Conservation (phyloP, 2,888 invertebrate species). For the Phragmatobia fuliginosa region DNA sequence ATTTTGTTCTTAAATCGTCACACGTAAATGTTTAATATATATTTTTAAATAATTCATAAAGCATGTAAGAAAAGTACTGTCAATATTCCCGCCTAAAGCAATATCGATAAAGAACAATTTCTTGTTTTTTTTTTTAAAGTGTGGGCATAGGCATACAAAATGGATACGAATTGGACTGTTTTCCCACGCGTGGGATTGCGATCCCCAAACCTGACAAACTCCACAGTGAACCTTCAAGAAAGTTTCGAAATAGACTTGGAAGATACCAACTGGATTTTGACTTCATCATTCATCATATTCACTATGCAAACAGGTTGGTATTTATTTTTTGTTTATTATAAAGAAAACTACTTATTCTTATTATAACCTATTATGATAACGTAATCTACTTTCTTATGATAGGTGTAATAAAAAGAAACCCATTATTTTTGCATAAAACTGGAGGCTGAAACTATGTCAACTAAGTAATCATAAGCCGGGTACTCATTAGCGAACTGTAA, state of each 20-base stretch:
- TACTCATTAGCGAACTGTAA: too few relatives aligned
- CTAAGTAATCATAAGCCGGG: too few relatives aligned
- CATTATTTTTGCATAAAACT: too few relatives aligned
- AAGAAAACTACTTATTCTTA: too few relatives aligned
- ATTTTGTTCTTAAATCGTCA: too few relatives aligned
- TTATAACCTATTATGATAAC: too few relatives aligned
- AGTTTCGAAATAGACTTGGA: constrained; percentile 91
- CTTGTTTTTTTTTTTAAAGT: constrained; percentile 15
- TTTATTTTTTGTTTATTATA: not conserved
- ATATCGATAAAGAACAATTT: not conserved
- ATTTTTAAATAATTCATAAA: not conserved
- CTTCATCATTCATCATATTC: constrained; percentile 88
- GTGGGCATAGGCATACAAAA: constrained; percentile 40
- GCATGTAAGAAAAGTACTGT: not conserved
- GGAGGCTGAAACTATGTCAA: too few relatives aligned
- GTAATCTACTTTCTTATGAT: too few relatives aligned
- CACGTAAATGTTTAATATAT: not conserved
- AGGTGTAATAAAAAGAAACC: too few relatives aligned
- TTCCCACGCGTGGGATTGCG: constrained; percentile 63
- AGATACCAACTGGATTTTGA: constrained; percentile 95
- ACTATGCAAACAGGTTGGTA: constrained; percentile 95
- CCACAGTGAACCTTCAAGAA: constrained; percentile 82
- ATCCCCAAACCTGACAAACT: constrained; percentile 76
- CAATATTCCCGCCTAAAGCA: constrained; percentile 13
- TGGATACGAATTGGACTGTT: constrained; percentile 72